Evolutionary conservation across 2,888 invertebrate species (phyloP).

Genomic region (Plagiodera versicolora): DNA sequence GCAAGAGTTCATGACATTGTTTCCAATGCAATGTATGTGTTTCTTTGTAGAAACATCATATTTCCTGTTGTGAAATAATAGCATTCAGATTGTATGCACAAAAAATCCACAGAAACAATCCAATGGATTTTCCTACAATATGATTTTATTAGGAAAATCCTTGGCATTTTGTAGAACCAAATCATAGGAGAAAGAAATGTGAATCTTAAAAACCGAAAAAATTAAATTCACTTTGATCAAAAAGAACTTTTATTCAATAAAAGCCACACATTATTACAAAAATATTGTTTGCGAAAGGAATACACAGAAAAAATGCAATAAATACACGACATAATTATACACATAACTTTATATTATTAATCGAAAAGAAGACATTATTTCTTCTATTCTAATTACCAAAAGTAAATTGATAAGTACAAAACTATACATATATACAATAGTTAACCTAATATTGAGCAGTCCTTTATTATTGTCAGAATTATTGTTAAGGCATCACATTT

Average conservation of each 20-base stretch:
- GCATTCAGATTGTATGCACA: no score
- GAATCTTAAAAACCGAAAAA: no score
- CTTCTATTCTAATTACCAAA: not conserved
- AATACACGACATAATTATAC: not conserved
- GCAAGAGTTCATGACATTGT: no score
- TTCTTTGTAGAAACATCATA: no score
- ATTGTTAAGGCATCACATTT: constrained; percentile 31
- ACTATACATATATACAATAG: constrained; percentile 25
- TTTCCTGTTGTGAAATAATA: no score
- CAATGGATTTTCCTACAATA: no score
- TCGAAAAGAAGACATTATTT: not conserved
- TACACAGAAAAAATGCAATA: constrained; percentile 11
- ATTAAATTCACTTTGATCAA: not conserved
- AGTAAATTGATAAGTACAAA: constrained; percentile 27
- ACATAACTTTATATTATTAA: constrained; percentile 3
- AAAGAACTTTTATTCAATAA: constrained; percentile 14
- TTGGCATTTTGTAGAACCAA: no score
- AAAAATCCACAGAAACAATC: no score
- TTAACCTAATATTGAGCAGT: constrained; percentile 28
- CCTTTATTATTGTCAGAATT: constrained; percentile 23
- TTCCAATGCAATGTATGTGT: no score
- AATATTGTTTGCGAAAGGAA: constrained; percentile 5
- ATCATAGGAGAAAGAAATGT: no score
- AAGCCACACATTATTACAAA: constrained; percentile 12
- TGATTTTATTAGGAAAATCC: no score